Evolutionary conservation across 2,797 vertebrate genomes (phyloP).

Genomic region (Mormyrus proboscirostris): DNA sequence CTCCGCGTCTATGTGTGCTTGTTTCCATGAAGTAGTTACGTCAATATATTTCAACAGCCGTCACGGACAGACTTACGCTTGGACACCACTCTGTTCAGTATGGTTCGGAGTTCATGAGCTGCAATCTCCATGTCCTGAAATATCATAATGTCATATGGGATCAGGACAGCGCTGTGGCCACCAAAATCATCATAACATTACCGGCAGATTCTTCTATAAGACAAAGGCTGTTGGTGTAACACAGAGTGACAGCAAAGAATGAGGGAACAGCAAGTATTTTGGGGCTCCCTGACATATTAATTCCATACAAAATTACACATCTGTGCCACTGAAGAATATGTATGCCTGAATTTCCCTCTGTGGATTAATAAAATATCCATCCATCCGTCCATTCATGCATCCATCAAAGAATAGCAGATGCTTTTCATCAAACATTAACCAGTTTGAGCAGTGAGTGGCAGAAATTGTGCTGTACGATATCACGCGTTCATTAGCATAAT

Average conservation of each 20-base stretch:
- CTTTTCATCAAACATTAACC: background rate
- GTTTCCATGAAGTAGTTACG: background rate
- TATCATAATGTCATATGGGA: background rate
- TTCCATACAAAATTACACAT: background rate
- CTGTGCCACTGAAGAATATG: background rate
- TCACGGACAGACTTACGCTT: constrained; percentile 62
- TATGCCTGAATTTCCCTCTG: background rate
- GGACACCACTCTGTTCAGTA: constrained; percentile 73
- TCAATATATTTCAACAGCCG: background rate
- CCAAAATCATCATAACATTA: background rate
- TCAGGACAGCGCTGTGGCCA: background rate
- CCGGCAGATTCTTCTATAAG: background rate
- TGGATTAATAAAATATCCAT: background rate
- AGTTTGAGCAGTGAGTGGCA: background rate
- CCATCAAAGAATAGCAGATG: background rate
- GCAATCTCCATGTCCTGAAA: constrained; percentile 83
- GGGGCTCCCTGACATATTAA: background rate
- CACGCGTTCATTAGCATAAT: background rate
- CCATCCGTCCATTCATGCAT: background rate
- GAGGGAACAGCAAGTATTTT: background rate
- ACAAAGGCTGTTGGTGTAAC: background rate
- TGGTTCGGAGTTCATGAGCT: constrained; percentile 68
- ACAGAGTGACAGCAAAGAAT: background rate
- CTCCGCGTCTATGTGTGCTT: background rate
- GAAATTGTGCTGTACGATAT: background rate